Base-by-base conservation (phyloP, 2,888 invertebrate genomes). In the Ceriagrion tenellum region DNA sequence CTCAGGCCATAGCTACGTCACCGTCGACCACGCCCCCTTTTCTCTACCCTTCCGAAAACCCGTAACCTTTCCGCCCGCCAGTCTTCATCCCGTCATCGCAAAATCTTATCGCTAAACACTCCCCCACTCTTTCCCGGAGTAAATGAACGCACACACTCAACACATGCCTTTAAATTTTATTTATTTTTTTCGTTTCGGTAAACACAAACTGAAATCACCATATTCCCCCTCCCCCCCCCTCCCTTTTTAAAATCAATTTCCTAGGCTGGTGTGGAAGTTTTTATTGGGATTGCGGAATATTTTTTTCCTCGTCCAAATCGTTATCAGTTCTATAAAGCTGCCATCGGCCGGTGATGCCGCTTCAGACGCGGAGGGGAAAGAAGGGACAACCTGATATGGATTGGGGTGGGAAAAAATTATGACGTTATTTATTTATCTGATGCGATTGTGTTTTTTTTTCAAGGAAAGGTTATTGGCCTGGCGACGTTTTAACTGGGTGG, bases 191-290 rank as follows among this genome's bases (percentile, higher is more conserved):
- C 1, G 10, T 69, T 69, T 20, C 69, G 0, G 69, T 0, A 12
- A 26, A n/a, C 12, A 69, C 18, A 8, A 59, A 59, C 16, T 20
- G 59, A 16, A 59, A n/a, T n/a, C n/a, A n/a, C n/a, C n/a, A n/a
- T n/a, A n/a, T n/a, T n/a, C n/a, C n/a, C n/a, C n/a, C n/a, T n/a
- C n/a, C n/a, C n/a, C 59, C 59, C 2, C 13, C 59, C 69, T 4
- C 69, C 69, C 69, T n/a, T 4, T 81, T 30, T 30, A 69, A 81
- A 81, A 81, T 81, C 81, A 81, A 81, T 81, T 81, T 35, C 81
- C 30, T 13, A 8, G 4, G 18, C 47, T 0, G 81, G 81, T 18
- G 30, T 35, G 35, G 35, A 35, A 30, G n/a, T 35, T 81, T 81
- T 81, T 81, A 81, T 81, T 35, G 30, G 30, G 81, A 81, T 35